Evolutionary conservation across 2,113 vertebrate species (phyloP), one percentile per base, ranked within the genome.

Genomic region (Regulus satrapa): DNA sequence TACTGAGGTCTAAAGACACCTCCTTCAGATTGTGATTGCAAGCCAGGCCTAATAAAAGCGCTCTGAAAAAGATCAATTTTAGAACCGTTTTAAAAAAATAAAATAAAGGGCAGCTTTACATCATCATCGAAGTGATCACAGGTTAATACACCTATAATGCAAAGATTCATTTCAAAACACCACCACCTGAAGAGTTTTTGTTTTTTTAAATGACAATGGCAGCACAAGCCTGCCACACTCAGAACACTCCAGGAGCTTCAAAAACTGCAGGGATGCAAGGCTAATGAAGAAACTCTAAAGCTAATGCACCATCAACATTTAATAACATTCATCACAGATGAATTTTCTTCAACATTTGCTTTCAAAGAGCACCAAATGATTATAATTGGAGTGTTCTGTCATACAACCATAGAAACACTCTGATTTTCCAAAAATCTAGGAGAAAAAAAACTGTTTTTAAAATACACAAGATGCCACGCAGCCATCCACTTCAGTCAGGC

Each of bases 1-100:
- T 99, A 98, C 99, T 99, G 95, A 99, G 99, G 97, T 99, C 99
- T 49, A 99, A 97, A 66, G 99, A 98, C 63, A 99, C 99, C 21
- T 99, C 99, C 95, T 98, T 99, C 92, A 99, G 88, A 94, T 98
- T 99, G 91, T 98, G 98, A 93, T 99, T 99, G 97, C 99, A 99
- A 95, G 99, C 99, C 97, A 99, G 98, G 88, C 99, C 99, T 61
- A 99, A 97, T 67, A 99, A 97, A 77, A 99, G 98, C 1, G 99
- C 99, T 98, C 99, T 99, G 96, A 62, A 93, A 96, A 92, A 94
- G 64, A 82, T 88, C 92, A 97, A 87, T 92, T 94, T 96, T 81
- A 95, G 72, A 95, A 95, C 34, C 3, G 4, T 92, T 95, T 54
- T 2, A 56, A 75, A 71, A 68, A 81, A 43, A 59, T 54, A 68